Conservation (phyloP, 1,140 invertebrate species). For the Alviniconcha marisindica region DNA sequence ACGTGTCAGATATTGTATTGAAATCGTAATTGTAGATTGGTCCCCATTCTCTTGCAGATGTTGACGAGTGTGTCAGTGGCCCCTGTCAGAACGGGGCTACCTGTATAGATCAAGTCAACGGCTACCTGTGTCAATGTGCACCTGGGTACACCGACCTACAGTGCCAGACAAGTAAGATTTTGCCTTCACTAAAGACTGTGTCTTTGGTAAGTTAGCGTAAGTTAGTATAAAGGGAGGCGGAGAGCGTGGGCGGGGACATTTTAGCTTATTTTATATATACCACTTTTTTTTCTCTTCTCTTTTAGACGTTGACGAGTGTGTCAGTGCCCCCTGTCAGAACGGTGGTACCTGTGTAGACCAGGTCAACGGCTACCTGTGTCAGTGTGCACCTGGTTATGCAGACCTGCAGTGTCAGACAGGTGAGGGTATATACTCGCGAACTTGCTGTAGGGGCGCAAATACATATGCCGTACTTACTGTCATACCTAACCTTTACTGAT, state of each 20-base stretch:
- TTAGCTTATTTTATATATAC: too few species aligned
- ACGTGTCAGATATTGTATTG: too few species aligned
- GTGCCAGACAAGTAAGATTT: conserved; percentile 38
- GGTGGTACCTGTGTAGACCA: conserved; percentile 29
- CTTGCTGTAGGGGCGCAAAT: too few species aligned
- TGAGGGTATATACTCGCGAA: too few species aligned
- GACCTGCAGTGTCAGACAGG: conserved; percentile 46
- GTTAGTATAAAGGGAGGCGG: too few species aligned
- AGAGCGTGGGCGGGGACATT: too few species aligned
- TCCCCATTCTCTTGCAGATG: conserved; percentile 28
- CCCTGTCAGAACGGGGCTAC: conserved; percentile 47
- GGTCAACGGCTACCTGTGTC: conserved; percentile 48
- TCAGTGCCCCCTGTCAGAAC: background rate
- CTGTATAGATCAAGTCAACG: conserved; percentile 34
- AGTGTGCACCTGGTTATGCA: conserved; percentile 44
- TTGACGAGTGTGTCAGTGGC: conserved; percentile 48
- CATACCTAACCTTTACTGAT: background rate
- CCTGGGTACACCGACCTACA: conserved; percentile 35
- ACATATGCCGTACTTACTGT: too few species aligned
- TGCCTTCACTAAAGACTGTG: too few species aligned
- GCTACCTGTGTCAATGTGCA: conserved; percentile 40
- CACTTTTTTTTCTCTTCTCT: too few species aligned
- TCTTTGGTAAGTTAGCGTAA: too few species aligned
- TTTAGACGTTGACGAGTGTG: background rate
- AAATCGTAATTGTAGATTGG: too few species aligned